Evolutionary conservation across 92 coral and sea anemone genomes (phyloP), one percentile per base, ranked within the genome.

Genomic region (Hydrozoanthus gracilis): DNA sequence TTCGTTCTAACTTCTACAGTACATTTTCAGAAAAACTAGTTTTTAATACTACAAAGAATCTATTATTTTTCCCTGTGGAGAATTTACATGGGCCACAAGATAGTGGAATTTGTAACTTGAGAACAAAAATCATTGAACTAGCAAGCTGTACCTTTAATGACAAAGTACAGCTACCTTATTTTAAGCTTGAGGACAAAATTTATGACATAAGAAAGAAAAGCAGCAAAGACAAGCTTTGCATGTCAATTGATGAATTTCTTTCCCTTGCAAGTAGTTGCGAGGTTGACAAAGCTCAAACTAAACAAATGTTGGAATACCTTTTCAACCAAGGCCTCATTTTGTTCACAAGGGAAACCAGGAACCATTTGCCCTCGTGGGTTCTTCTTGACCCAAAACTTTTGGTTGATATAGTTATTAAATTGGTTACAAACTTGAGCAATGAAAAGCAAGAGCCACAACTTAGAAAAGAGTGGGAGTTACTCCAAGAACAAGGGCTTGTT

Each of bases 11-110:
- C 78, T 73, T 8, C 8, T n/a, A 48, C 5, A 8, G 12, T 52
- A 12, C 78, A 46, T 48, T 73, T 17, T 14, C 52, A 27, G 52
- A 73, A 7, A 73, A 48, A 73, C 15, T 73, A 46, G 78, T 73
- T 16, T 15, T 3, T 11, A 73, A 73, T n/a, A 48, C 78, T 46
- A n/a, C 4, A 8, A 8, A 48, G 6, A 46, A 73, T 8, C 16
- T 14, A 6, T 13, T 47, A 12, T 73, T 73, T 50, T 73, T 73
- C 51, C 78, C 78, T 11, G 78, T 73, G 18, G 78, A 73, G 60
- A 73, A 73, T 27, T 5, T 4, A 48, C 46, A 73, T 73, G 78
- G 58, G n/a, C 78, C 58, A 0, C 14, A 15, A 13, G 78, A 73
- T 73, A 3, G 3, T 44, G 56, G 78, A 44, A n/a, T 73, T 13